Conservation (phyloP, 2,797 vertebrate genomes). For the Pseudocheirus occidentalis region DNA sequence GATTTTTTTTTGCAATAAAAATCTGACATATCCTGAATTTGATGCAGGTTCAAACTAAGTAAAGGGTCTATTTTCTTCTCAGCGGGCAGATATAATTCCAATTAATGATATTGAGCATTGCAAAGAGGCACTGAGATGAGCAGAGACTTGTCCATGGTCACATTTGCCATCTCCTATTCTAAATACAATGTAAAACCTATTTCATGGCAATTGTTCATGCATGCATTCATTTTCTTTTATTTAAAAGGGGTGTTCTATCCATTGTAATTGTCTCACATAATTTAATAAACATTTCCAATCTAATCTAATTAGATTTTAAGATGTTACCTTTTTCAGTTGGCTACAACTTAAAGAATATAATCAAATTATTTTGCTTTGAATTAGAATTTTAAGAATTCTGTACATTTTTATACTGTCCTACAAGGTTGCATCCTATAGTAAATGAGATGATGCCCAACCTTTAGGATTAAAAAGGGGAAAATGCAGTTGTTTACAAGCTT, state of each 20-base stretch:
- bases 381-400: conserved; percentile 34
- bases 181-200: not conserved
- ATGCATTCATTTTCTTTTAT: conserved; percentile 54
- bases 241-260: conserved; percentile 43
- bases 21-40: conserved; percentile 36
- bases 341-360: conserved; percentile 32
- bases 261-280: conserved; percentile 51
- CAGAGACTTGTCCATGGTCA: not conserved
- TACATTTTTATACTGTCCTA: conserved; percentile 15
- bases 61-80: conserved; percentile 52
- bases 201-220: not conserved
- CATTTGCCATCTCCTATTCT: conserved; percentile 25
- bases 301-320: conserved; percentile 25
- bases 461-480: conserved; percentile 28
- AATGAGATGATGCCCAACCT: not conserved
- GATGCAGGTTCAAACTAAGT: conserved; percentile 13
- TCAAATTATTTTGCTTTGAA: conserved; percentile 37
- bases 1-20: conserved; percentile 38
- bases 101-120: conserved; percentile 44
- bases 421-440: not conserved
- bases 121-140: not conserved
- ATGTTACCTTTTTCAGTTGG: conserved; percentile 37
- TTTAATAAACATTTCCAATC: conserved; percentile 26
- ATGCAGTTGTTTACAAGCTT: conserved; percentile 25
- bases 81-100: conserved; percentile 1